Base-by-base conservation (phyloP, 2,113 vertebrate genomes). In the Ancistrus triradiatus region DNA sequence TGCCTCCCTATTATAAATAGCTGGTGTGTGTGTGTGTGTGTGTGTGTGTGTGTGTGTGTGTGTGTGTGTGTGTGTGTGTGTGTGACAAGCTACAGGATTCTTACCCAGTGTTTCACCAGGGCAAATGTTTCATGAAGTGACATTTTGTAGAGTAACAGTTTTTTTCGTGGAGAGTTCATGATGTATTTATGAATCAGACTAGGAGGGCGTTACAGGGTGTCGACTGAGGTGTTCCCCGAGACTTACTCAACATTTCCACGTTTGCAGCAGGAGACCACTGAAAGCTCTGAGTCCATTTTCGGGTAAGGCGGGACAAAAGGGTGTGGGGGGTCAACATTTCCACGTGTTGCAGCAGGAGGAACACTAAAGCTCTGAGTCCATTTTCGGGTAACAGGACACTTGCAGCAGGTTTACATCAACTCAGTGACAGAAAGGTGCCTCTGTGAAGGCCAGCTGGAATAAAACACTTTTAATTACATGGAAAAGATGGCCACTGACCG, bases 361-460 rank as follows among this genome's bases (percentile, higher is more conserved):
- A 25, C 59, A 63, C 59, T 47, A 24, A 47, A 44, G 64, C 38
- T 63, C 38, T 55, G 22, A 66, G 43, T 71, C 47, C 65, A 50
- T 21, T 63, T 74, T 69, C 35, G 35, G 27, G 57, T 33, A 31
- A 25, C 6, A 63, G 55, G 62, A 53, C 47, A 40, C 18, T 64
- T 69, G 37, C 38, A 64, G 42, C 49, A 64, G 55, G 27, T 74
- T 63, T 63, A 65, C 66, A 61, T 64, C 24, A 53, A 64, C 66
- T 53, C 4, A 10, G 21, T 69, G 78, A 85, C 85, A 88, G 80
- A 85, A 46, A 85, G 73, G 74, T 64, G 71, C 74, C 78, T 83
- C 82, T 88, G 85, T 87, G 80, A 83, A 76, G 64, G 66, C 76
- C 62, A 74, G 78, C 65, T 85, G 83, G 84, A 85, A 81, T 80